phyloP scores from a whole-genome alignment of 1,140 invertebrate species.

The Chrysomallon squamiferum region DNA sequence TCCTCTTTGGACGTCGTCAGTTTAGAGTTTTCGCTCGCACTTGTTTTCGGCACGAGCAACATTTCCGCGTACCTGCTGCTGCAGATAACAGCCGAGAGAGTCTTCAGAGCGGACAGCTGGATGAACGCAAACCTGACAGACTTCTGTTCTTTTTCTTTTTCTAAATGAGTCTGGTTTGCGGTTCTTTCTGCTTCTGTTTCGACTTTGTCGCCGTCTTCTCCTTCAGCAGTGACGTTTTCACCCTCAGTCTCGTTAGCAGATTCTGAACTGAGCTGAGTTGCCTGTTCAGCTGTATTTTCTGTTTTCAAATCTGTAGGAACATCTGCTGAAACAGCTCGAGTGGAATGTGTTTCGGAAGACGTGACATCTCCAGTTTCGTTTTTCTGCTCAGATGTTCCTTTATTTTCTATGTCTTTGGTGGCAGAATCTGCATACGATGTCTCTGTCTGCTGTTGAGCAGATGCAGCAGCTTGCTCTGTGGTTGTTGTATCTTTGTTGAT shows the following conservation, averaged over 20 bases:
- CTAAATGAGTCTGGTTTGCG: neutral
- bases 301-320: neutral
- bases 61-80: conserved; percentile 68
- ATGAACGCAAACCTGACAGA: conserved; percentile 55
- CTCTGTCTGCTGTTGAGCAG: too few species aligned
- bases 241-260: conserved; percentile 49
- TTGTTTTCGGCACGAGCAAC: conserved; percentile 66
- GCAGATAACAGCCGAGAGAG: conserved; percentile 65
- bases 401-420: too few species aligned
- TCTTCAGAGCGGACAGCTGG: conserved; percentile 70
- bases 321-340: too few species aligned
- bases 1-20: conserved; percentile 2
- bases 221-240: neutral
- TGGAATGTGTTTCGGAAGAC: too few species aligned
- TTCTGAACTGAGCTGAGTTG: conserved; percentile 64
- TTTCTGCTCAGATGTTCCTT: too few species aligned
- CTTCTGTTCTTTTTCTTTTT: conserved; percentile 26
- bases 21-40: conserved; percentile 38
- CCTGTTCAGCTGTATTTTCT: neutral
- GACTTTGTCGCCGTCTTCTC: neutral
- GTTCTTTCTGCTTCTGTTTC: too few species aligned
- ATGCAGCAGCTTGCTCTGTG: too few species aligned
- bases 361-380: too few species aligned
- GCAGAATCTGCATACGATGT: too few species aligned
- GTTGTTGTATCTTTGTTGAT: too few species aligned